Base-by-base conservation (phyloP, 2,797 vertebrate genomes). In the Acomys russatus region DNA sequence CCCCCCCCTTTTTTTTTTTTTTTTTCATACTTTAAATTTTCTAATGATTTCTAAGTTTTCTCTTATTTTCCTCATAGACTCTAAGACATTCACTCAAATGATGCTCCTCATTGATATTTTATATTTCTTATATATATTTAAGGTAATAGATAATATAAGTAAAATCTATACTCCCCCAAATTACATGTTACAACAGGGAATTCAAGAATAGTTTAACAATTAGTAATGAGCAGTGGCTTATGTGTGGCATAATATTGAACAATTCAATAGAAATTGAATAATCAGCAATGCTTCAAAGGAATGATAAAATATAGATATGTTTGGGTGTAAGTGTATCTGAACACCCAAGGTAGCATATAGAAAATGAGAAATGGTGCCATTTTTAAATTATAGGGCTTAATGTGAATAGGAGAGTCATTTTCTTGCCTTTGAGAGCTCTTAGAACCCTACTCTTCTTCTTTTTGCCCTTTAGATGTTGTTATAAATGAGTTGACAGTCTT, bases 361-460 rank as follows among this genome's bases (percentile, higher is more conserved):
- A 51, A 6, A 3, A 28, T 11, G 33, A 35, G 20, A 66, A 68
- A 4, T 71, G 11, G 11, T 61, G 9, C 11, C 17, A 11, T 2
- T 2, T 82, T 91, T 71, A 64, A n/a, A 59, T 51, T 6, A 0
- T 38, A 3, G 9, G 4, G 4, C 0, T 4, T 20, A 38, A 38
- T 35, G 18, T 17, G 3, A 71, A 1, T 11, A 71, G 1, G 59
- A 49, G 7, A 4, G 49, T 30, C 9, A 56, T 9, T 54, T 1
- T 12, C 1, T 9, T 30, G 23, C 0, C 8, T 23, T 88, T 54
- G 77, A 38, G 33, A 6, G 23, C 1, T 49, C 35, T 1, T 35
- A 8, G 0, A 1, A 3, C 0, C 3, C 1, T 28, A 0, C 0
- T 79, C 18, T 9, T 7, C 59, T 35, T 79, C 2, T 18, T 92